Percentiles rank a stretch among this genome's conserved stretches.
Conservation (phyloP, 1,140 invertebrate species). For the Paraescarpia echinospica region DNA sequence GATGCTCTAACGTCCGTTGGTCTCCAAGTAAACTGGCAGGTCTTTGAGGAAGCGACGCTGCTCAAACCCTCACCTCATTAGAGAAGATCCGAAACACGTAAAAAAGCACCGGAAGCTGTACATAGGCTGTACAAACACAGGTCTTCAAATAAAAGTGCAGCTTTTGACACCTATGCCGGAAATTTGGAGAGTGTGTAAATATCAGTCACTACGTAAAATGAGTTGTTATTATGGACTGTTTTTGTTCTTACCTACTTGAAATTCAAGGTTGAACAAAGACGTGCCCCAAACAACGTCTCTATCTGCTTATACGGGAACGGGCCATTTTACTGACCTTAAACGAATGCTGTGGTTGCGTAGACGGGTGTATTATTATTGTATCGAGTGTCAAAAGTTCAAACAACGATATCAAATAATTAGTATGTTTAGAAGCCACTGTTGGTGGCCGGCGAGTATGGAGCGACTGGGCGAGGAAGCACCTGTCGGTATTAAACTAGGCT, state of each 20-base stretch:
- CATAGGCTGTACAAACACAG: not conserved
- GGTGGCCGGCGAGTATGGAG: too few species aligned
- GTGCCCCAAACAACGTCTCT: not conserved
- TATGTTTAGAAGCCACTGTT: too few species aligned
- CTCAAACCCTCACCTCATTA: not conserved
- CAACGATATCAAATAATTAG: not conserved
- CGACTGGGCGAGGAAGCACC: too few species aligned
- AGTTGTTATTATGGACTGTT: not conserved
- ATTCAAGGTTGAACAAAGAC: not conserved
- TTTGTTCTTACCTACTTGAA: not conserved
- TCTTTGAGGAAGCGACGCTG: not conserved
- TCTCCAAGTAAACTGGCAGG: too few species aligned
- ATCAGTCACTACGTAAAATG: not conserved
- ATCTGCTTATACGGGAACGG: not conserved
- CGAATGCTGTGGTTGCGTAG: not conserved
- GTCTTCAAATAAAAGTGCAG: not conserved
- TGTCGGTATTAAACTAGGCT: too few species aligned
- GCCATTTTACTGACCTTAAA: not conserved
- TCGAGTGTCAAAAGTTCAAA: not conserved
- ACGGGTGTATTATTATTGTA: not conserved
- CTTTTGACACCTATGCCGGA: not conserved
- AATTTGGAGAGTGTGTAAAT: not conserved
- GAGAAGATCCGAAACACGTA: not conserved
- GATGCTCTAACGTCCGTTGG: too few species aligned
- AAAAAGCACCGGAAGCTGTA: not conserved